phyloP scores from a whole-genome alignment of 2,888 invertebrate species.

The Tinea semifulvella region DNA sequence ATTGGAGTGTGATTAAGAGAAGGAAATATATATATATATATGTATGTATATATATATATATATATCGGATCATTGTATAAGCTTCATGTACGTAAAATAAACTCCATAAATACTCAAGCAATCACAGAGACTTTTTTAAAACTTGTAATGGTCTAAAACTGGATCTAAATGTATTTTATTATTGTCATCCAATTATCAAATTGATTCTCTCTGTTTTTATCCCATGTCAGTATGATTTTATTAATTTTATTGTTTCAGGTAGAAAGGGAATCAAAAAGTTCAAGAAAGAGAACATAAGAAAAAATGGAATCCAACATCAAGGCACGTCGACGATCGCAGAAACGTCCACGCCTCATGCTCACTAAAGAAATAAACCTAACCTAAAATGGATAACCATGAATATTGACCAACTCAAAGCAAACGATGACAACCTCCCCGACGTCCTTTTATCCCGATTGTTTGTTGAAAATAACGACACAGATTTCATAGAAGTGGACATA shows the following conservation, averaged over 20 bases:
- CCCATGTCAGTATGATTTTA: too few relatives aligned
- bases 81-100: too few relatives aligned
- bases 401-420: slow-evolving; percentile 36
- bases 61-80: too few relatives aligned
- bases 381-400: slow-evolving; percentile 47
- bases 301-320: background rate
- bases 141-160: too few relatives aligned
- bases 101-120: too few relatives aligned
- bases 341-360: slow-evolving; percentile 22
- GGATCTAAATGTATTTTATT: too few relatives aligned
- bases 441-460: background rate
- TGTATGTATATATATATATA: too few relatives aligned
- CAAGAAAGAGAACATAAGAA: slow-evolving; percentile 10
- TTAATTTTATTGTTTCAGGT: slow-evolving; percentile 1
- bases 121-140: too few relatives aligned
- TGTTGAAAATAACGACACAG: background rate
- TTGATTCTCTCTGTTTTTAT: too few relatives aligned
- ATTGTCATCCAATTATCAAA: too few relatives aligned
- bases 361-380: slow-evolving; percentile 39
- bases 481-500: slow-evolving; percentile 31
- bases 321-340: background rate
- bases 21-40: too few relatives aligned
- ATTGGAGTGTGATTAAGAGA: too few relatives aligned
- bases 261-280: background rate
- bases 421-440: slow-evolving; percentile 35